Conservation (phyloP, 2,113 vertebrate genomes). For the Pogonocichla stellata region DNA sequence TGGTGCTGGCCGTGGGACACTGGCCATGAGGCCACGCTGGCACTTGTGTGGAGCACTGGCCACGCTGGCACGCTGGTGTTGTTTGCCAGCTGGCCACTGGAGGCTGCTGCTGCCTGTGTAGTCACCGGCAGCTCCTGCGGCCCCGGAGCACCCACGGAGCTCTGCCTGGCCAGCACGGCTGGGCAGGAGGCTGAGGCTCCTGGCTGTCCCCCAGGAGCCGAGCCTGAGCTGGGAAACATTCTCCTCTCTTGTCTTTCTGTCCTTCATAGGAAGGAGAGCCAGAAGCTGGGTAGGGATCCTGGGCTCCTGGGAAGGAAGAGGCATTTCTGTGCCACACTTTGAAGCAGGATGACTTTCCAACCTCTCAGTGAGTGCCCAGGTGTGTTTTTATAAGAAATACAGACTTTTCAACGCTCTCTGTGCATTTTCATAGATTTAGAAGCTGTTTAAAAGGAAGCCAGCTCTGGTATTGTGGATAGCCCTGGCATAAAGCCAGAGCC, state of each 20-base stretch:
- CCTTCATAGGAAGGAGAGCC: background rate
- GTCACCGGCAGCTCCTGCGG: background rate
- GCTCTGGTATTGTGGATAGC: no score
- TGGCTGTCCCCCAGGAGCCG: background rate
- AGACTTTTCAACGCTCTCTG: background rate
- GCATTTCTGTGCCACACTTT: background rate
- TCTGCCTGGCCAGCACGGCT: background rate
- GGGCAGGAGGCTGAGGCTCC: background rate
- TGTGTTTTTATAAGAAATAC: background rate
- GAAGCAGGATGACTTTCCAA: background rate
- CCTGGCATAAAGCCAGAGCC: background rate
- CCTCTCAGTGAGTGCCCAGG: background rate
- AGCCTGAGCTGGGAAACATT: background rate
- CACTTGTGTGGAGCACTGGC: fast-evolving
- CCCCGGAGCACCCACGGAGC: background rate
- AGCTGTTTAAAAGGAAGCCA: background rate
- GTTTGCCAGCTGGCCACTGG: constrained; percentile 49
- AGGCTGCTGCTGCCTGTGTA: constrained; percentile 66
- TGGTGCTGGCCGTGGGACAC: fast-evolving
- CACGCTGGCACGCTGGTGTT: background rate
- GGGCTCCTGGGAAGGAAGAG: background rate
- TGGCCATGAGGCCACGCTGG: background rate
- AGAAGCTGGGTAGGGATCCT: background rate
- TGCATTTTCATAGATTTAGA: background rate
- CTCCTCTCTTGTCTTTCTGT: background rate